phyloP scores from a whole-genome alignment of 1,140 invertebrate genomes.

The Zaprionus taronus region DNA sequence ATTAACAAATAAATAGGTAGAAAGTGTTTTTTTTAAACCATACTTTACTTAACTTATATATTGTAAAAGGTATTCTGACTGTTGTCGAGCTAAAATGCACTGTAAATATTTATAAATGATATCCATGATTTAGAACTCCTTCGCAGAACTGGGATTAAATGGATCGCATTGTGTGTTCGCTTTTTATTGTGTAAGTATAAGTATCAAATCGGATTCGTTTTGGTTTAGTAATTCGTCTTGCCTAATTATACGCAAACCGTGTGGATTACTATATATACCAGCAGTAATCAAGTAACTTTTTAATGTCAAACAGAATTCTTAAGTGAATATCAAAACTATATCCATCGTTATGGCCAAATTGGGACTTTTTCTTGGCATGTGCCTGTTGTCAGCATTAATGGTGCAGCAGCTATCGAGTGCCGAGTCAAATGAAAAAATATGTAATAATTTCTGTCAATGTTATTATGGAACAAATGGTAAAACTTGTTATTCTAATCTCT shows the following conservation, averaged over 20 bases:
- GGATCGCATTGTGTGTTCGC: background rate
- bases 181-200: slow-evolving; percentile 24
- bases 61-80: slow-evolving; percentile 59
- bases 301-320: too few species aligned
- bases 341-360: slow-evolving; percentile 44
- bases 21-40: slow-evolving; percentile 71
- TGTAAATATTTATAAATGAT: slow-evolving; percentile 42
- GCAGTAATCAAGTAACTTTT: background rate
- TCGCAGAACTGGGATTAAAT: background rate
- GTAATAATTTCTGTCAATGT: slow-evolving; percentile 17
- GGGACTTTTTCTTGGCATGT: slow-evolving; percentile 27
- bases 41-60: slow-evolving; percentile 68
- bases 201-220: background rate
- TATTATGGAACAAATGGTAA: slow-evolving; percentile 51
- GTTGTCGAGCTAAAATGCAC: slow-evolving; percentile 36
- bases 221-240: background rate
- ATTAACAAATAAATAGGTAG: slow-evolving; percentile 27
- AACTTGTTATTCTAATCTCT: slow-evolving; percentile 40
- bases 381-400: slow-evolving; percentile 49
- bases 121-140: background rate
- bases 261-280: slow-evolving; percentile 51
- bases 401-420: slow-evolving; percentile 55
- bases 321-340: background rate
- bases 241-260: slow-evolving; percentile 61
- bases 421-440: too few species aligned